phyloP scores from a whole-genome alignment of 2,888 invertebrate genomes.

The Meteorus cinctellus region DNA sequence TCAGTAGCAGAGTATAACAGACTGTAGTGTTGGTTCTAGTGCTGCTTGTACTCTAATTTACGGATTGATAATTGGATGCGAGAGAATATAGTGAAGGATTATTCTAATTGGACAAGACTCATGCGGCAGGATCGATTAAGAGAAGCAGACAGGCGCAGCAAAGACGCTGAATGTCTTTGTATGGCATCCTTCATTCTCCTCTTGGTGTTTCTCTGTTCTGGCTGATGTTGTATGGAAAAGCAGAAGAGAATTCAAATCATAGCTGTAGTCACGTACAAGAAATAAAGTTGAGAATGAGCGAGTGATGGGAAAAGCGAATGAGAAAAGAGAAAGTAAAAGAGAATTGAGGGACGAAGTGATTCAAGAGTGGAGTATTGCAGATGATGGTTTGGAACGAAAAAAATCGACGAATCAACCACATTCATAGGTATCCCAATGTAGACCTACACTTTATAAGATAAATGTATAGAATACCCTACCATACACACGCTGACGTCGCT shows the following conservation, averaged over 20 bases:
- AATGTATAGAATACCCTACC: no score
- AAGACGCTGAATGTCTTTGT: constrained; percentile 31
- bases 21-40: neutral
- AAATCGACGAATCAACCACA: constrained; percentile 18
- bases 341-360: neutral
- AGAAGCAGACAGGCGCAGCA: constrained; percentile 23
- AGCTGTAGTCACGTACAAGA: constrained; percentile 35
- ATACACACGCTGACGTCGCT: constrained; percentile 24
- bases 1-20: neutral
- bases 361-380: neutral
- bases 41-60: constrained; percentile 19
- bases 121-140: constrained; percentile 35
- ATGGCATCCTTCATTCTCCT: constrained; percentile 7
- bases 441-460: neutral
- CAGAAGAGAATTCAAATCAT: neutral
- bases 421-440: neutral
- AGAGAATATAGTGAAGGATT: constrained; percentile 34
- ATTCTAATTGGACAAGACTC: constrained; percentile 42
- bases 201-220: neutral
- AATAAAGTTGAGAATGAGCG: constrained; percentile 29
- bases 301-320: neutral
- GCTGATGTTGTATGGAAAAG: neutral
- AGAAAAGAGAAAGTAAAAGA: neutral
- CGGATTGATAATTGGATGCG: constrained; percentile 31
- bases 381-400: constrained; percentile 1